Evolutionary conservation across 2,113 vertebrate species (phyloP).

Genomic region (Erythrolamprus reginae): DNA sequence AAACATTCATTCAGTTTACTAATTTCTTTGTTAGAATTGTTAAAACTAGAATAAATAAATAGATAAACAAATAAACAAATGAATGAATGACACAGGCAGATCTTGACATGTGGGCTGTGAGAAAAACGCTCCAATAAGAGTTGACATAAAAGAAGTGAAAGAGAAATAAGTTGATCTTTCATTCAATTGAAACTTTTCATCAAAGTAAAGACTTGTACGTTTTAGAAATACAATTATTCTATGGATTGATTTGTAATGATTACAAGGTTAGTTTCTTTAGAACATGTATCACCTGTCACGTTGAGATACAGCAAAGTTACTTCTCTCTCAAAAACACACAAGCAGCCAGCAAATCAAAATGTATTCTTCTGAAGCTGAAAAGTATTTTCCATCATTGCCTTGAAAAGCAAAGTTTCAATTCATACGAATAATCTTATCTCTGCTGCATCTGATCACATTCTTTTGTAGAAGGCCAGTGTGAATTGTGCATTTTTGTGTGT

Average conservation of each 20-base stretch:
- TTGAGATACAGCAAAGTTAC: background rate
- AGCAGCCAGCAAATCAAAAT: background rate
- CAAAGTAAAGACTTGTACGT: background rate
- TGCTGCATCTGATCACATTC: background rate
- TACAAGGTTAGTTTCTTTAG: background rate
- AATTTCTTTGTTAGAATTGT: background rate
- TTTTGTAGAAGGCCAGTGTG: background rate
- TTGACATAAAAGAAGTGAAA: background rate
- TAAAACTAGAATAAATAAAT: too few species aligned
- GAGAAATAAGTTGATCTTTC: background rate
- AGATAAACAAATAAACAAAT: too few species aligned
- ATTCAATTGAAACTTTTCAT: background rate
- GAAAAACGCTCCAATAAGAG: background rate
- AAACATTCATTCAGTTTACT: background rate
- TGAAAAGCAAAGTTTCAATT: background rate
- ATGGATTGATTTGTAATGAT: background rate
- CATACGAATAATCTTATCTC: background rate
- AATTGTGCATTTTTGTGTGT: background rate
- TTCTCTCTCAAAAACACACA: background rate
- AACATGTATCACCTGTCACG: background rate
- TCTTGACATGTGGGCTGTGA: background rate
- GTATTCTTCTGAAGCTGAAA: background rate
- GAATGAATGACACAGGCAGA: background rate
- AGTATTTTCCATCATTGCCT: background rate
- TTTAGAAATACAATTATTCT: background rate